Evolutionary conservation across 2,113 vertebrate species (phyloP).

Genomic region (Ibidorhyncha struthersii): DNA sequence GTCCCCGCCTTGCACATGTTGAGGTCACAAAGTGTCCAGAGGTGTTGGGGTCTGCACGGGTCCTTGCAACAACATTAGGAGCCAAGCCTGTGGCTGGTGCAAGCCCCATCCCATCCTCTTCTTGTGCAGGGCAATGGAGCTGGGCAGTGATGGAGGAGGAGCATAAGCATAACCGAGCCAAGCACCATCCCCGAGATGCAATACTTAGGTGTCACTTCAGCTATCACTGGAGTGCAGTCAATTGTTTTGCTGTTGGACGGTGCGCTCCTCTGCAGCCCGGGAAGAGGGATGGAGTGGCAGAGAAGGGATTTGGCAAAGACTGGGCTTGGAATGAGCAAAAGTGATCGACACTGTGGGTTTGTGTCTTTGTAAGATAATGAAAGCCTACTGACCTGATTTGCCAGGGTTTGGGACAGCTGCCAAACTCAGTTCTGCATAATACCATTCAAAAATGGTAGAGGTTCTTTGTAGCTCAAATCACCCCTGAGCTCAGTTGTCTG

Average conservation of each 20-base stretch:
- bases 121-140: neutral
- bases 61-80: neutral
- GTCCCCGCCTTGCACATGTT: fast-evolving
- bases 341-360: fast-evolving
- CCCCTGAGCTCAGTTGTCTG: neutral
- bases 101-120: neutral
- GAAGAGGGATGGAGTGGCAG: neutral
- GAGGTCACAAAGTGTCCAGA: neutral
- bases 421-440: neutral
- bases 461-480: neutral
- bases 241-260: neutral
- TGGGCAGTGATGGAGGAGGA: neutral
- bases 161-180: neutral
- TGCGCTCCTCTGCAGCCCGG: neutral
- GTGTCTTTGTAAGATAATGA: neutral
- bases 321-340: neutral
- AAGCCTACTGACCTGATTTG: neutral
- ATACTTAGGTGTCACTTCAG: neutral
- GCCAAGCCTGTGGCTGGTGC: neutral
- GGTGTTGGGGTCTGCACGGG: neutral
- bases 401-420: neutral
- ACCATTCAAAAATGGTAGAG: neutral
- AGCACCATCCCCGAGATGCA: neutral
- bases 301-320: neutral
- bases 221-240: too few relatives aligned